Conservation (phyloP, 64 coral and sea anemone species). For the Platygyra sinensis region DNA sequence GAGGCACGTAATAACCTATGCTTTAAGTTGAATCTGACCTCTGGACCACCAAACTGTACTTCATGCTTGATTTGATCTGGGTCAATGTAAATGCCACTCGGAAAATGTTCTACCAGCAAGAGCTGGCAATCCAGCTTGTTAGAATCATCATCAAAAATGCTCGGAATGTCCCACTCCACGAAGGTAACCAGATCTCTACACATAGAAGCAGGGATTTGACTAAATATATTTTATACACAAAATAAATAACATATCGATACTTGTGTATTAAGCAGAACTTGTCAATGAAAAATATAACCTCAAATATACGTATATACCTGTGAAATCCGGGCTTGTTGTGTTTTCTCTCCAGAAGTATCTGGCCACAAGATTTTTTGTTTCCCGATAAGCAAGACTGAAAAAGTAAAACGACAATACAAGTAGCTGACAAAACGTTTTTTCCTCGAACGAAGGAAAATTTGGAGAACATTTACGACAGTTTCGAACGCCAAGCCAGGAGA, state of each 20-base stretch:
- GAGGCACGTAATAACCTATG: too few species aligned
- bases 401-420: background rate
- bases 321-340: constrained; percentile 25
- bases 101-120: constrained; percentile 60
- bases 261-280: too few species aligned
- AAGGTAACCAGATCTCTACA: constrained; percentile 52
- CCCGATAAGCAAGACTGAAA: background rate
- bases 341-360: background rate
- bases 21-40: constrained; percentile 18
- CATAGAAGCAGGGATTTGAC: background rate
- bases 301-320: background rate
- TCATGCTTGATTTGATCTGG: constrained; percentile 58
- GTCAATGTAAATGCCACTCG: constrained; percentile 60
- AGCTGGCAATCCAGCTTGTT: constrained; percentile 49
- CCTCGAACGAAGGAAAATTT: background rate
- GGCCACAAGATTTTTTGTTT: background rate
- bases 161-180: constrained; percentile 52
- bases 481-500: background rate
- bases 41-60: constrained; percentile 43
- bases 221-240: too few species aligned
- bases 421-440: background rate
- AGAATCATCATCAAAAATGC: constrained; percentile 23
- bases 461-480: background rate
- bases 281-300: too few species aligned
- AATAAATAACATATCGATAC: too few species aligned